A percentile compares a stretch with the other conserved stretches of the same genome.
These are phyloP conservation scores for Scaptomyza montana DNA, from an alignment of 1,140 invertebrate species.

Conservation along the genomic window DNA sequence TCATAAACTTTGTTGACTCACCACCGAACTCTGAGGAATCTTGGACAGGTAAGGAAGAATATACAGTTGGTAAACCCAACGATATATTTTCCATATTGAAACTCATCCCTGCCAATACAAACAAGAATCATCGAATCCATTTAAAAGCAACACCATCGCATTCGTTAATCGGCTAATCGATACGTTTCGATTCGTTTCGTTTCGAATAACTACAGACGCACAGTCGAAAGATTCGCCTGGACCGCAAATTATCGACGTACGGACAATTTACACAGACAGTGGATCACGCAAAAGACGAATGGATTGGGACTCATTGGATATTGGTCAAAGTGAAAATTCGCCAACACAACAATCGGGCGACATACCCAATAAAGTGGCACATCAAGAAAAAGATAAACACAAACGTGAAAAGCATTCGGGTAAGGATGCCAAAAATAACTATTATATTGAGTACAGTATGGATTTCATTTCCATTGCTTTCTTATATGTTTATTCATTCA, in stretches of 20 bases:
- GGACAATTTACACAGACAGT: slow-evolving; percentile 79
- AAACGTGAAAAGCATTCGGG: slow-evolving; percentile 78
- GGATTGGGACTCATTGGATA: slow-evolving; percentile 83
- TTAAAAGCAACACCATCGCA: slow-evolving; percentile 17
- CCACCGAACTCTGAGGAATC: slow-evolving; percentile 83
- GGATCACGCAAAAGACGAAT: slow-evolving; percentile 83
- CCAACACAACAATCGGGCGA: slow-evolving; percentile 69
- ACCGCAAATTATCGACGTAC: slow-evolving; percentile 82
- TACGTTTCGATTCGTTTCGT: slow-evolving; percentile 31
- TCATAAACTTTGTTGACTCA: slow-evolving; percentile 83
- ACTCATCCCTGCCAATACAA: background rate
- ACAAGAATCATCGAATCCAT: slow-evolving; percentile 24
- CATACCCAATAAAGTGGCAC: slow-evolving; percentile 64
- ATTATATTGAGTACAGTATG: too few species aligned
- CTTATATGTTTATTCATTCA: too few species aligned
- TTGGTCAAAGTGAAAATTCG: slow-evolving; percentile 80
- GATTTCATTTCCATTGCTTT: too few species aligned
- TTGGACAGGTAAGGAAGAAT: slow-evolving; percentile 75
- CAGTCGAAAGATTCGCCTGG: slow-evolving; percentile 80
- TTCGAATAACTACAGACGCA: slow-evolving; percentile 59
- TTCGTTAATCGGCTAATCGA: slow-evolving; percentile 47
- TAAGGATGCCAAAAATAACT: slow-evolving; percentile 26
- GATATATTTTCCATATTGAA: background rate
- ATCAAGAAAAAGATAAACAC: slow-evolving; percentile 78
- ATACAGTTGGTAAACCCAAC: background rate